phyloP scores from a whole-genome alignment of 2,797 vertebrate genomes.

The Eulemur rubriventer region DNA sequence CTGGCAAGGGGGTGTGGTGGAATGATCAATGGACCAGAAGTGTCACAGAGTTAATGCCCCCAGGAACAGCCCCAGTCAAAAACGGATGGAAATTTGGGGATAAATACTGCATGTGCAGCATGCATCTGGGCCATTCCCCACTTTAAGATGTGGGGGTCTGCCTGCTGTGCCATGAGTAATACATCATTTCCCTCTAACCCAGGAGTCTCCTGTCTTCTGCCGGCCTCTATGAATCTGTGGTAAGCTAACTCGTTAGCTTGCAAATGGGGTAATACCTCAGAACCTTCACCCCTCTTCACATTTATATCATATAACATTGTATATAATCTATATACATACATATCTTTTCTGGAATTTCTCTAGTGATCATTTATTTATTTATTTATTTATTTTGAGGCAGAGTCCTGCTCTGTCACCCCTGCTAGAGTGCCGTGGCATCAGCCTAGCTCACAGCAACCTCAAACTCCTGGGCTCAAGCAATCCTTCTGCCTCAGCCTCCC shows the following conservation, averaged over 20 bases:
- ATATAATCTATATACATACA: background rate
- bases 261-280: background rate
- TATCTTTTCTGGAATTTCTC: slow-evolving; percentile 39
- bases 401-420: no score
- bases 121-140: background rate
- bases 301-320: background rate
- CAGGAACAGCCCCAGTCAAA: background rate
- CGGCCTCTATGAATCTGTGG: background rate
- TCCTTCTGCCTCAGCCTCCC: no score
- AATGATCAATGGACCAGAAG: background rate
- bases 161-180: background rate
- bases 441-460: no score
- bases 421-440: no score
- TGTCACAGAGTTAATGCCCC: background rate
- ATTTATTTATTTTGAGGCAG: no score
- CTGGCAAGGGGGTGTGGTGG: background rate
- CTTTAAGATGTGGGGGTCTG: background rate
- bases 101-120: background rate
- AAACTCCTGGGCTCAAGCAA: no score
- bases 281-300: slow-evolving; percentile 12
- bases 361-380: background rate
- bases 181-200: background rate
- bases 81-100: background rate
- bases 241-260: background rate
- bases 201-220: background rate